Evolutionary conservation across 2,113 vertebrate genomes (phyloP).

Genomic region (Nothobranchius furzeri): DNA sequence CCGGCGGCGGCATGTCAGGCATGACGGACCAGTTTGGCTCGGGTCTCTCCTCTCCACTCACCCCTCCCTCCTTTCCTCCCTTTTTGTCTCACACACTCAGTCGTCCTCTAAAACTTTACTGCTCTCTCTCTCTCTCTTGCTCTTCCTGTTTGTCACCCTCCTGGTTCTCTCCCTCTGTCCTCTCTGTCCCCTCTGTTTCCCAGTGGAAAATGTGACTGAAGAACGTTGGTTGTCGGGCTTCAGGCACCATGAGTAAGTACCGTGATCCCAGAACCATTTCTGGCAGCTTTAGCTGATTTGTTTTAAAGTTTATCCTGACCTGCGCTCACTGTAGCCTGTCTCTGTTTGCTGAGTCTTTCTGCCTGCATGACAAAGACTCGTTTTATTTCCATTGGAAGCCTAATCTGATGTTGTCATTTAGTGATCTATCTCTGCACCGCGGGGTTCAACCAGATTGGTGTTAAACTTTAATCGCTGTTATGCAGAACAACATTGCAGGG

Average conservation of each 20-base stretch:
- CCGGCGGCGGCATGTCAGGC: constrained; percentile 63
- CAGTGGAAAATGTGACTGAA: constrained; percentile 68
- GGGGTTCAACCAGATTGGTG: constrained; percentile 21
- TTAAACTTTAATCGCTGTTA: constrained; percentile 14
- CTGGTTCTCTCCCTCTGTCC: not conserved
- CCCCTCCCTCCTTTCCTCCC: constrained; percentile 20
- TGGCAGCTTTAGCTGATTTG: constrained; percentile 6
- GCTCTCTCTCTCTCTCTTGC: constrained; percentile 17
- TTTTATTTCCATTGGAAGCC: not conserved
- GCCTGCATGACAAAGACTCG: constrained; percentile 1
- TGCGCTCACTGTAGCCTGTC: not conserved
- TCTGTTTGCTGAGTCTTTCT: constrained; percentile 21
- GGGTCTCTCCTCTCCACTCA: constrained; percentile 36
- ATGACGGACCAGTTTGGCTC: constrained; percentile 70
- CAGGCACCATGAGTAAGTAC: constrained; percentile 79
- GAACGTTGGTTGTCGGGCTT: constrained; percentile 56
- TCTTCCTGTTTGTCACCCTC: constrained; percentile 34
- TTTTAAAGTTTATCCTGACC: not conserved
- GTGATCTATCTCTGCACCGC: not conserved
- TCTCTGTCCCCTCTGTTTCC: constrained; percentile 21
- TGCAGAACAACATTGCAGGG: constrained; percentile 9
- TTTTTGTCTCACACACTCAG: constrained; percentile 11
- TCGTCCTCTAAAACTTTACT: constrained; percentile 41
- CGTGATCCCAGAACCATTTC: constrained; percentile 12
- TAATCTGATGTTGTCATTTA: too few relatives aligned